Evolutionary conservation across 2,113 vertebrate species (phyloP).

Genomic region (Hirundichthys speculiger): DNA sequence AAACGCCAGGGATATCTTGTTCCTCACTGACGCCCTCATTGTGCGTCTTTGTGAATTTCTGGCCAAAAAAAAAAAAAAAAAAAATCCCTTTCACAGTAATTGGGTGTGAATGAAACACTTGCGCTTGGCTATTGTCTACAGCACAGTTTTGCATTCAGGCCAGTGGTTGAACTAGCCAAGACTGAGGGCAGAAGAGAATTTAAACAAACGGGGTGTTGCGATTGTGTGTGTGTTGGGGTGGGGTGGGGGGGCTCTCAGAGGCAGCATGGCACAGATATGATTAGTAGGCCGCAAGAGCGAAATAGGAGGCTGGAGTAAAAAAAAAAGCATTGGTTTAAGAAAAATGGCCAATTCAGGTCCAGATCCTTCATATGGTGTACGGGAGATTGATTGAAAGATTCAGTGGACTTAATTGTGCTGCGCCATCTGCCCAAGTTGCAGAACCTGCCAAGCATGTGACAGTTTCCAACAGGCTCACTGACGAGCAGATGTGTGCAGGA

Average conservation of each 20-base stretch:
- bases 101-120: constrained; percentile 74
- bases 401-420: constrained; percentile 79
- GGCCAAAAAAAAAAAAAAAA: constrained; percentile 47
- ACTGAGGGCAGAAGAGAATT: constrained; percentile 22
- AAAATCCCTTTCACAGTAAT: constrained; percentile 65
- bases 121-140: constrained; percentile 59
- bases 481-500: constrained; percentile 75
- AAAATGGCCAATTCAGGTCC: constrained; percentile 35
- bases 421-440: constrained; percentile 83
- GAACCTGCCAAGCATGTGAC: constrained; percentile 75
- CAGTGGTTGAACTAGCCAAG: constrained; percentile 62
- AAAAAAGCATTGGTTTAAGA: constrained; percentile 16
- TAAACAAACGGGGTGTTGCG: constrained; percentile 7
- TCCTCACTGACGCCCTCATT: constrained; percentile 63
- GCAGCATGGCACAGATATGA: constrained; percentile 1
- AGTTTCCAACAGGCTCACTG: constrained; percentile 71
- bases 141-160: constrained; percentile 48
- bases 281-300: not conserved
- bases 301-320: not conserved
- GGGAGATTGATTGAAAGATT: constrained; percentile 80
- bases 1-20: constrained; percentile 63
- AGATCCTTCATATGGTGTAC: constrained; percentile 43
- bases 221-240: not conserved
- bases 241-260: not conserved
- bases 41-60: constrained; percentile 60